Evolutionary conservation across 2,113 vertebrate species (phyloP).

Genomic region (Oreochromis aureus): DNA sequence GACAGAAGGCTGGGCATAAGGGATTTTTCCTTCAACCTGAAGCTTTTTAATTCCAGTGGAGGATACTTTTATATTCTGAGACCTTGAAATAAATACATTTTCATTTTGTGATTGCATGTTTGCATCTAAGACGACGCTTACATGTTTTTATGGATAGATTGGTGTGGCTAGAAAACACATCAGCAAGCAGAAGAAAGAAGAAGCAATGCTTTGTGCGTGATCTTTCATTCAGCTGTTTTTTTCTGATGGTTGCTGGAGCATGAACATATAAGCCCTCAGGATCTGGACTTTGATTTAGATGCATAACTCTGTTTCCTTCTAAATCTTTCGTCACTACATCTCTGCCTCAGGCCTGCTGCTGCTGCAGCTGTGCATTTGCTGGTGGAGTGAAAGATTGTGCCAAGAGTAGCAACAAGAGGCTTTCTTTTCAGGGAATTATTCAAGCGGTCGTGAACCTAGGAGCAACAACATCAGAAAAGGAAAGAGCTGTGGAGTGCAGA

Average conservation of each 20-base stretch:
- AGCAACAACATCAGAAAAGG: not conserved
- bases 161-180: not conserved
- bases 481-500: not conserved
- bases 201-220: not conserved
- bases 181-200: not conserved
- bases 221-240: not conserved
- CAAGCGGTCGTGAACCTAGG: not conserved
- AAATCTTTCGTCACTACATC: not conserved
- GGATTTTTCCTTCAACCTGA: not conserved
- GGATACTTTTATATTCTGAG: not conserved
- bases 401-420: not conserved
- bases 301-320: not conserved
- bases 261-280: slow-evolving; percentile 18
- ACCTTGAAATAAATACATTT: not conserved
- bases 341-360: not conserved
- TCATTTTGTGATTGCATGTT: not conserved
- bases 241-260: slow-evolving; percentile 11
- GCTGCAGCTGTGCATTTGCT: not conserved
- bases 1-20: not conserved
- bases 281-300: not conserved
- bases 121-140: not conserved
- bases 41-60: not conserved
- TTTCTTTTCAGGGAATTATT: not conserved
- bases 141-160: not conserved
- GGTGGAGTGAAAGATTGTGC: not conserved